Base-by-base conservation (phyloP, 2,888 invertebrate species). In the Eilema depressum region DNA sequence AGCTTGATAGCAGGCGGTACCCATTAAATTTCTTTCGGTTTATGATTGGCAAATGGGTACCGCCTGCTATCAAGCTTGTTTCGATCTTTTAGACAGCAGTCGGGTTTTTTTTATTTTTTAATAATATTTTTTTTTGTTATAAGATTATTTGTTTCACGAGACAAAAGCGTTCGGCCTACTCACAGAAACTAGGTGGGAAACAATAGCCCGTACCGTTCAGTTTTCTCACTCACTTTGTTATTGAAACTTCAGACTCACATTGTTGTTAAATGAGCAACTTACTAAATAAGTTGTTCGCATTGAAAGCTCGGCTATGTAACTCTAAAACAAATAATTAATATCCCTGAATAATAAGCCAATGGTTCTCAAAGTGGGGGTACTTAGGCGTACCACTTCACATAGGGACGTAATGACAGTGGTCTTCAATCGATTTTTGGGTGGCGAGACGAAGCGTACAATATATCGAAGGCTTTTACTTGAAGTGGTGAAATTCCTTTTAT, bases 251-350 rank as follows among this genome's bases (percentile, higher is more conserved):
- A 37, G 20, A 25, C 20, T n/a, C 11, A 64, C 10, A 33, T 33
- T 57, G 20, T 66, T 25, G 11, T 11, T 8, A 20, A 57, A 56
- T 23, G 30, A 11, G 25, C 25, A 57, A 65, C 7, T 47, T 30
- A 11, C 17, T 12, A 53, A 47, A 26, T 61, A 64, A 53, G 11
- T 37, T 25, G 3, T 3, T 3, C 17, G n/a, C 8, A 41, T 41
- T 63, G 64, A 30, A 64, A 53, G 64, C 23, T 56, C 8, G 23
- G 30, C 17, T 56, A 65, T 14, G 11, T 37, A 25, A 20, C 3
- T 12, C n/a, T 53, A 25, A 57, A 57, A 57, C 57, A n/a, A 53
- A 53, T 53, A 53, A 53, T 53, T 53, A 53, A 20, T 53, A 53
- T n/a, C 53, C 20, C 8, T n/a, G 53, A 53, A 53, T n/a, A 53